These are phyloP conservation scores for Calameuta filiformis DNA, from an alignment of 2,888 invertebrate genomes.

Conservation along the genomic window DNA sequence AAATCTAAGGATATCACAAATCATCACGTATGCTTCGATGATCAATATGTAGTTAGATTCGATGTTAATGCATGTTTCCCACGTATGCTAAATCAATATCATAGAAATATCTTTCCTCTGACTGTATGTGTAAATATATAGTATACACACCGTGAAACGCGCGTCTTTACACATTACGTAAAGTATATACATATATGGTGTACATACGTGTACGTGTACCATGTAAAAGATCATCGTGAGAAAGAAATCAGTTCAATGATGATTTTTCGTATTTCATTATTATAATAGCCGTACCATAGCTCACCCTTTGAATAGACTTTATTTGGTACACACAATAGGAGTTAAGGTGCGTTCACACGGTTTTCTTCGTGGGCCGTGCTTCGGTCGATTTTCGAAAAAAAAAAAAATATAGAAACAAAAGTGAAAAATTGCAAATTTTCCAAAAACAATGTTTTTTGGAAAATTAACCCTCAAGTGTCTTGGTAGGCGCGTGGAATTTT, in stretches of 20 bases:
- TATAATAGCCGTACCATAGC: background rate
- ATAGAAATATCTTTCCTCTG: background rate
- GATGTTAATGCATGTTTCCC: constrained; percentile 19
- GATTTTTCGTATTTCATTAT: background rate
- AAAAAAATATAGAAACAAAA: background rate
- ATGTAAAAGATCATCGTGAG: background rate
- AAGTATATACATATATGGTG: background rate
- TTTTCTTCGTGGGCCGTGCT: background rate
- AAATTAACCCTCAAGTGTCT: constrained; percentile 10
- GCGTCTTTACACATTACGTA: background rate
- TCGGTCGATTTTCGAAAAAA: background rate
- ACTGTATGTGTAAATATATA: constrained; percentile 7
- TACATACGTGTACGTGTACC: too few species aligned
- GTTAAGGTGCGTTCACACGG: background rate
- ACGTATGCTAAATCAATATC: constrained; percentile 6
- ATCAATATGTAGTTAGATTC: constrained; percentile 16
- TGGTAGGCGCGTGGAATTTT: background rate
- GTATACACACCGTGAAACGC: constrained; percentile 3
- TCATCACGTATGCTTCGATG: constrained; percentile 24
- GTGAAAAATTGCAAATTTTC: background rate
- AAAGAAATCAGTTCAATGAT: background rate
- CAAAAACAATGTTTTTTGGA: background rate
- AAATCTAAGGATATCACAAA: constrained; percentile 4
- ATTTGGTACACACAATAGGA: background rate
- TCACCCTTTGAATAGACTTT: background rate